Percentiles rank a stretch among this genome's conserved stretches.
Evolutionary conservation across 2,113 vertebrate genomes (phyloP).

Genomic region (Scytalopus superciliaris): DNA sequence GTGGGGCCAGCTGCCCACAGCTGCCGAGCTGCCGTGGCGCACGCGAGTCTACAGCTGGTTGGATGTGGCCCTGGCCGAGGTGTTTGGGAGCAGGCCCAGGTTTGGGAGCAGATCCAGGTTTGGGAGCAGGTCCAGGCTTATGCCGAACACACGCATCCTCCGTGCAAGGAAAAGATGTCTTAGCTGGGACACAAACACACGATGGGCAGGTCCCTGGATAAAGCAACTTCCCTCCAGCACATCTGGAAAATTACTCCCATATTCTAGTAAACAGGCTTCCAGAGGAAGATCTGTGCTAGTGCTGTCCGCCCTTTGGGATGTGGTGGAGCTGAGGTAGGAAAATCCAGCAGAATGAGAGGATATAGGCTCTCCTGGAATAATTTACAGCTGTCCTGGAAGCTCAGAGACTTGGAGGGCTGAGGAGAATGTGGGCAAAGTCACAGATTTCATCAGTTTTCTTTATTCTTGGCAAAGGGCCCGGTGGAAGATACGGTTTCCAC

Average conservation of each 20-base stretch:
- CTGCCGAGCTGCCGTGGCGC: background rate
- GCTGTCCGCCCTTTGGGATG: constrained; percentile 23
- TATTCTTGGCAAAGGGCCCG: background rate
- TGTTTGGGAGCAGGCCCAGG: constrained; percentile 13
- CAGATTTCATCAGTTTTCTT: background rate
- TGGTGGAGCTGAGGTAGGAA: constrained; percentile 57
- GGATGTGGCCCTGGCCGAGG: background rate
- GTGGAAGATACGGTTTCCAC: background rate
- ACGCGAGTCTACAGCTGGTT: background rate
- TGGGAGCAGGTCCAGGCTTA: constrained; percentile 45
- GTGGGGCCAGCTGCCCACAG: background rate
- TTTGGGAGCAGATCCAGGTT: background rate
- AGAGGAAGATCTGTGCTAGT: constrained; percentile 36
- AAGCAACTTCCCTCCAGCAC: constrained; percentile 29
- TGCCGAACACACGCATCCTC: background rate
- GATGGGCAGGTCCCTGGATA: constrained; percentile 12
- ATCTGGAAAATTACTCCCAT: constrained; percentile 61
- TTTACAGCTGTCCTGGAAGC: constrained; percentile 45
- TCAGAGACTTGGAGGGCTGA: background rate
- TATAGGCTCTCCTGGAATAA: constrained; percentile 21
- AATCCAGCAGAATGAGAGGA: background rate
- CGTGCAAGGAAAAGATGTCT: background rate
- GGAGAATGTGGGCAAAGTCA: background rate
- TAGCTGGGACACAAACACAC: background rate
- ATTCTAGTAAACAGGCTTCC: constrained; percentile 48